A percentile compares a stretch with the other conserved stretches of the same genome.
Conservation (phyloP, 2,888 invertebrate species). For the Agrotis ipsilon region DNA sequence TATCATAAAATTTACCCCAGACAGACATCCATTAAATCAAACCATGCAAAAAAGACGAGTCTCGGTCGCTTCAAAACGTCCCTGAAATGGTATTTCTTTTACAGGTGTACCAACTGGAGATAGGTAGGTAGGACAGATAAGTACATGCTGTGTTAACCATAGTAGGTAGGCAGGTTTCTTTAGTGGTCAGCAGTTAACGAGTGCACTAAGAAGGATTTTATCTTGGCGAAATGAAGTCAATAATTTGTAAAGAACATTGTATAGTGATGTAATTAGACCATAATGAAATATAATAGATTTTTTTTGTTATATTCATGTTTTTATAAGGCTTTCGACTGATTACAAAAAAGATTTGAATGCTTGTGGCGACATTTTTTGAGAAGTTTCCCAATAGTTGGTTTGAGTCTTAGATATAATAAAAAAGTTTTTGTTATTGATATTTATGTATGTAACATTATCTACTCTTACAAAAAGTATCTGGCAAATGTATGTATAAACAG, state of each 20-base stretch:
- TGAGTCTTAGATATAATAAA: not conserved
- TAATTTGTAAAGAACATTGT: not conserved
- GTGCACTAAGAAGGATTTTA: slow-evolving; percentile 13
- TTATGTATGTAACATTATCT: too few relatives aligned
- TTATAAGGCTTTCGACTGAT: not conserved
- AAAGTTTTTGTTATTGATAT: not conserved
- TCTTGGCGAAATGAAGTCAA: not conserved
- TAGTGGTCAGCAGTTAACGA: not conserved
- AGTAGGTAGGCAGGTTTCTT: not conserved
- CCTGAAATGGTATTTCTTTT: slow-evolving; percentile 18
- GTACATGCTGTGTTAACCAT: not conserved
- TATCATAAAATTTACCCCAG: slow-evolving; percentile 9
- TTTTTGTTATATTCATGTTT: not conserved
- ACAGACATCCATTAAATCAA: slow-evolving; percentile 25
- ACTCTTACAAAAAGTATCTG: too few relatives aligned
- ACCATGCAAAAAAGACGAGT: slow-evolving; percentile 26
- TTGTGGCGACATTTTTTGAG: not conserved
- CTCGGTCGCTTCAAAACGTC: not conserved
- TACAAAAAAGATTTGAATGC: too few relatives aligned
- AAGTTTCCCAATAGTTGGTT: not conserved
- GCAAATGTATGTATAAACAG: too few relatives aligned
- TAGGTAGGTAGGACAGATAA: not conserved
- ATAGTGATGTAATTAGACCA: not conserved
- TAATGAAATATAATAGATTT: not conserved
- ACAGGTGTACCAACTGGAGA: not conserved